phyloP scores from a whole-genome alignment of 2,888 invertebrate genomes.

The Rhodophaea formosa region DNA sequence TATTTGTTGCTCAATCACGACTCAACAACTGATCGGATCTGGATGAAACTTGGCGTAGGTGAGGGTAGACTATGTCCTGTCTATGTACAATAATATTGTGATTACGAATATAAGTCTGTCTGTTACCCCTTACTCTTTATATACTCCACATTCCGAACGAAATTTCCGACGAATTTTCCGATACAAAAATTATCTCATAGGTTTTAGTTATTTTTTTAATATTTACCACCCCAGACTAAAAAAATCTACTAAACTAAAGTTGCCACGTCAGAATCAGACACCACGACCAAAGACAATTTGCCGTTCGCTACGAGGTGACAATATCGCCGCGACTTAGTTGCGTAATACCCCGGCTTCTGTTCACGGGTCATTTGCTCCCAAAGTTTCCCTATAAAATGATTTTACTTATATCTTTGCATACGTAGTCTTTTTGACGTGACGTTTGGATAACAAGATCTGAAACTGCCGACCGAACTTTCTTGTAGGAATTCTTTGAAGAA shows the following conservation, averaged over 20 bases:
- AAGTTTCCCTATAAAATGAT: conserved; percentile 18
- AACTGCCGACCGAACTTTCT: not conserved
- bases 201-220: too few relatives aligned
- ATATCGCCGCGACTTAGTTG: conserved; percentile 13
- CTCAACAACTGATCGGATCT: too few relatives aligned
- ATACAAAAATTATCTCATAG: too few relatives aligned
- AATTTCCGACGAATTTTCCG: too few relatives aligned
- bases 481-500: not conserved
- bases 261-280: not conserved
- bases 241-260: not conserved
- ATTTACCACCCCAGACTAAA: too few relatives aligned
- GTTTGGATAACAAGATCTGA: conserved; percentile 1
- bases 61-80: too few relatives aligned
- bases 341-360: conserved; percentile 12
- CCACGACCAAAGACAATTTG: conserved; percentile 6
- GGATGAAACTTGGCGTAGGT: too few relatives aligned
- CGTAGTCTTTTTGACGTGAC: not conserved
- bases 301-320: conserved; percentile 12
- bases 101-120: too few relatives aligned
- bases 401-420: conserved; percentile 10
- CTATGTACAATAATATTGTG: too few relatives aligned
- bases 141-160: too few relatives aligned
- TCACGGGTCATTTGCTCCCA: conserved; percentile 14
- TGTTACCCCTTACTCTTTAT: too few relatives aligned
- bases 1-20: too few relatives aligned